These are phyloP conservation scores for Coleophora flavipennella DNA, from an alignment of 2,888 invertebrate genomes.

Conservation along the genomic window DNA sequence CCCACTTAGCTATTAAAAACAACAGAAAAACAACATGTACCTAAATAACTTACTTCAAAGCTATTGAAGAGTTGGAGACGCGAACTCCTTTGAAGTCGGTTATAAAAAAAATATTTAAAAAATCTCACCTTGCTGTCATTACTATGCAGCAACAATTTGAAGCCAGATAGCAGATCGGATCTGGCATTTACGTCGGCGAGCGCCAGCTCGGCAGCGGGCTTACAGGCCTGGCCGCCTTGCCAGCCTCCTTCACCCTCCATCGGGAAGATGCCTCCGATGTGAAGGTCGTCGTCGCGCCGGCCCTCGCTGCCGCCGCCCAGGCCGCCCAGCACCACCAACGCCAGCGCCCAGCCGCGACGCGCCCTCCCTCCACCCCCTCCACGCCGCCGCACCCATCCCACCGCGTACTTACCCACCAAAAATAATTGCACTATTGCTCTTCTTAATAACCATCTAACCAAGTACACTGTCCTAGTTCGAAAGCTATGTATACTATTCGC, in stretches of 20 bases:
- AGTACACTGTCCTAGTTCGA: slow-evolving; percentile 62
- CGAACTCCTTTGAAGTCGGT: too few relatives aligned
- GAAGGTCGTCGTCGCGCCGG: slow-evolving; percentile 81
- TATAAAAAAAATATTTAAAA: too few relatives aligned
- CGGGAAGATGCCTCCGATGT: slow-evolving; percentile 98
- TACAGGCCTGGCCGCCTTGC: slow-evolving; percentile 99
- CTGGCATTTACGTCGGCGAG: slow-evolving; percentile 95
- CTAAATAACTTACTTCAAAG: too few relatives aligned
- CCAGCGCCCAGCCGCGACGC: slow-evolving; percentile 30
- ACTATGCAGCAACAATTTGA: slow-evolving; percentile 90
- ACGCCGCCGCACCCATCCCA: slow-evolving; percentile 32
- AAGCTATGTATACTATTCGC: slow-evolving; percentile 40
- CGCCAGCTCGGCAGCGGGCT: slow-evolving; percentile 97
- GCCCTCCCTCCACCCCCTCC: slow-evolving; percentile 20
- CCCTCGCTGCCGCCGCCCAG: slow-evolving; percentile 46
- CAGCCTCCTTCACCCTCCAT: slow-evolving; percentile 97
- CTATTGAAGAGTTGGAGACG: too few relatives aligned
- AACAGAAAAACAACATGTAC: too few relatives aligned
- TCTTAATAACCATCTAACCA: slow-evolving; percentile 58
- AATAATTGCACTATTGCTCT: slow-evolving; percentile 66
- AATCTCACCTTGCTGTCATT: slow-evolving; percentile 93
- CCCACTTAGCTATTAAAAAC: too few relatives aligned
- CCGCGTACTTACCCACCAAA: slow-evolving; percentile 60
- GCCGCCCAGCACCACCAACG: slow-evolving; percentile 47
- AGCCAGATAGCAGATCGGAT: slow-evolving; percentile 91